phyloP scores from a whole-genome alignment of 2,113 vertebrate species.

The Canis aureus region DNA sequence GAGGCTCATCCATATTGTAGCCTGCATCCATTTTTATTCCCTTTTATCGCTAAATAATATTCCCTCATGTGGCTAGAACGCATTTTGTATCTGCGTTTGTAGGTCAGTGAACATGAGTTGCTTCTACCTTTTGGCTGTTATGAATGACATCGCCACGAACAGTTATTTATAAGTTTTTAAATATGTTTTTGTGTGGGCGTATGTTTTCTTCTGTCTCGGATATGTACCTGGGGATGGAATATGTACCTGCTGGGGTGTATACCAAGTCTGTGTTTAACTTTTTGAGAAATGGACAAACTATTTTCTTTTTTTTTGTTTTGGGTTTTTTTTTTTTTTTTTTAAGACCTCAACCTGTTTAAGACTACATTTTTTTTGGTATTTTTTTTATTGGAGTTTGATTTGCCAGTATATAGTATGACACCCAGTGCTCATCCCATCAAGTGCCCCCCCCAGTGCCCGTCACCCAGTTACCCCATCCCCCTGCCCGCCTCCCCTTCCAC shows the following conservation, averaged over 20 bases:
- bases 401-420: no score
- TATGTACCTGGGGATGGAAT: no score
- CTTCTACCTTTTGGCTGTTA: neutral
- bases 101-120: neutral
- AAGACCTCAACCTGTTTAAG: no score
- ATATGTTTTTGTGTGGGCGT: accelerated
- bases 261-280: neutral
- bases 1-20: accelerated
- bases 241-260: neutral
- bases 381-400: no score
- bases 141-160: accelerated
- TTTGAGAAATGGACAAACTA: neutral
- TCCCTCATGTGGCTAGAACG: accelerated
- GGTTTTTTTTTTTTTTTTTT: no score
- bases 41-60: accelerated
- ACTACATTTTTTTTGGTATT: no score
- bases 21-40: accelerated
- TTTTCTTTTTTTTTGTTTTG: neutral
- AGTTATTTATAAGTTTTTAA: neutral
- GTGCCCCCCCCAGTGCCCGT: no score
- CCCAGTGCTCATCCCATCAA: no score
- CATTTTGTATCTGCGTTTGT: accelerated
- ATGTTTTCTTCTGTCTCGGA: neutral
- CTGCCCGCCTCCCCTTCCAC: no score
- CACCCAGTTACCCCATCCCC: no score